These are phyloP conservation scores for Dicycla oo DNA, from an alignment of 2,888 invertebrate species.

Conservation along the genomic window DNA sequence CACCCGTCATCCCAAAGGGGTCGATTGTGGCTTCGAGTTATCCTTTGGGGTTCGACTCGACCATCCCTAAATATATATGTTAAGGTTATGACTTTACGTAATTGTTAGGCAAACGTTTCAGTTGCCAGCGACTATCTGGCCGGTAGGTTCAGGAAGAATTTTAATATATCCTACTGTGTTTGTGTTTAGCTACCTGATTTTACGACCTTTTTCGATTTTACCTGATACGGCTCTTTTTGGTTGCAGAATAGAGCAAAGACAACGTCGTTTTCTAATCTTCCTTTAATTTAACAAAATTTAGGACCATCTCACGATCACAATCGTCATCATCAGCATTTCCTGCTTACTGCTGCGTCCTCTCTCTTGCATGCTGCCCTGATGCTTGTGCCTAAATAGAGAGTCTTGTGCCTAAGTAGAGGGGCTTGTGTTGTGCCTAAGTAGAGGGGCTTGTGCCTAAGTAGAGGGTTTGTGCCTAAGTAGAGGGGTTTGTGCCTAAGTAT, in stretches of 20 bases:
- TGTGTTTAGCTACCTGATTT: not conserved
- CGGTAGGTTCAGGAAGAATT: not conserved
- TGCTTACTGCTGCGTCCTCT: not conserved
- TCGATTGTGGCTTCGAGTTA: not conserved
- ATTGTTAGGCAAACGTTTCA: not conserved
- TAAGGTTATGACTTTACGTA: not conserved
- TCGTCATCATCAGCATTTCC: too few species aligned
- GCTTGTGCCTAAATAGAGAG: too few species aligned
- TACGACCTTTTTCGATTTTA: too few species aligned
- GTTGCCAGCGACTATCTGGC: not conserved
- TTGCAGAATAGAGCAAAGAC: not conserved
- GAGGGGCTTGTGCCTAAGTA: too few species aligned
- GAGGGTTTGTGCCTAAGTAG: too few species aligned
- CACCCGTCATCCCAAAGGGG: constrained; percentile 7
- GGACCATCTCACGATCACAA: too few species aligned
- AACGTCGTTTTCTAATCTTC: not conserved
- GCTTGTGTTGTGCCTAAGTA: too few species aligned
- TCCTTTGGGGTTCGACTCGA: constrained; percentile 1
- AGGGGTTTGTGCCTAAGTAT: too few species aligned
- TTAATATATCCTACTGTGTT: not conserved
- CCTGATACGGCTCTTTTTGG: not conserved
- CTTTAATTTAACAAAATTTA: not conserved
- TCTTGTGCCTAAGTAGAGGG: too few species aligned
- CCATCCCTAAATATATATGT: constrained; percentile 12
- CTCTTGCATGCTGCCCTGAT: not conserved